Percentiles rank a stretch among this genome's conserved stretches.
phyloP scores from a whole-genome alignment of 2,888 invertebrate genomes.

The Chironomus tentans region DNA sequence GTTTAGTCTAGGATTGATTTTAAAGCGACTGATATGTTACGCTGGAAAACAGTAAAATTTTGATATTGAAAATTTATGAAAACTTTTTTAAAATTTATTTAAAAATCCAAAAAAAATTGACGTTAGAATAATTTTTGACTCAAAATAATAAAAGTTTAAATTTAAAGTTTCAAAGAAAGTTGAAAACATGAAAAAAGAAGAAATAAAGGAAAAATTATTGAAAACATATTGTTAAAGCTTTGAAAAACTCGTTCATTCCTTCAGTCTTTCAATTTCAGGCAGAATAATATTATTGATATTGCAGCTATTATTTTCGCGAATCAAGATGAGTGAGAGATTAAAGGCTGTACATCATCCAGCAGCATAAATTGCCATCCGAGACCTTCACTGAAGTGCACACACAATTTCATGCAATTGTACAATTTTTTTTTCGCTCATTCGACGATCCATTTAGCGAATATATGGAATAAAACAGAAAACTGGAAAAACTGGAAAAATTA shows the following conservation, averaged over 20 bases:
- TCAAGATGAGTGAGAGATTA: neutral
- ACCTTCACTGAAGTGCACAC: neutral
- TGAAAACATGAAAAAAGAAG: neutral
- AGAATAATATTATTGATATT: neutral
- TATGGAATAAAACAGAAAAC: neutral
- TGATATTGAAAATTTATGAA: too few species aligned
- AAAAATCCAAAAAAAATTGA: neutral
- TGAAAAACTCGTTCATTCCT: neutral
- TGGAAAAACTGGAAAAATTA: constrained; percentile 26
- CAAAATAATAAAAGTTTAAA: neutral
- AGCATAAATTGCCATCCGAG: constrained; percentile 5
- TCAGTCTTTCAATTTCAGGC: neutral
- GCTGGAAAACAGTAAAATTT: neutral
- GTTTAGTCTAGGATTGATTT: neutral
- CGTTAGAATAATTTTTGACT: neutral
- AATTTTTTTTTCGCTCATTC: neutral
- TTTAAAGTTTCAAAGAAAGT: neutral
- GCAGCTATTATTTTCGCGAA: neutral
- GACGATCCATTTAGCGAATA: neutral
- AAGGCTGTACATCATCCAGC: constrained; percentile 1
- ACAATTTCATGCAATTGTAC: neutral
- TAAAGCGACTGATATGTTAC: neutral
- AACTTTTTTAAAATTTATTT: too few species aligned
- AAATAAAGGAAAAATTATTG: too few species aligned
- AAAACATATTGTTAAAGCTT: neutral